A percentile compares a stretch with the other conserved stretches of the same genome.
Evolutionary conservation across 2,113 vertebrate genomes (phyloP).

Genomic region (Cephalopholis sonnerati): DNA sequence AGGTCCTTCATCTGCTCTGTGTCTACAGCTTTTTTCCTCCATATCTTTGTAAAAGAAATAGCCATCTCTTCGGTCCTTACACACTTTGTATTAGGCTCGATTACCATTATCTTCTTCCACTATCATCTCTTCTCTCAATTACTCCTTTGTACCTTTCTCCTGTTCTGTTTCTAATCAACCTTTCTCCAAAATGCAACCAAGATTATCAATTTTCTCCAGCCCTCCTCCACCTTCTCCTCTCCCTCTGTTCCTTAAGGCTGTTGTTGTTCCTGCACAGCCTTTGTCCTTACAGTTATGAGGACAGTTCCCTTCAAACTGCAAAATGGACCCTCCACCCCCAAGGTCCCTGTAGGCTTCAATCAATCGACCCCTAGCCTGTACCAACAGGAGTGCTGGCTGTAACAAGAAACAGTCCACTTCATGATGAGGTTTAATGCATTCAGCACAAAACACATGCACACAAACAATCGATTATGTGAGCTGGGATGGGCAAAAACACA

Average conservation of each 20-base stretch:
- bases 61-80: neutral
- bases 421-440: slow-evolving; percentile 66
- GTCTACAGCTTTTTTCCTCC: neutral
- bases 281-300: neutral
- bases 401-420: slow-evolving; percentile 54
- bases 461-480: slow-evolving; percentile 42
- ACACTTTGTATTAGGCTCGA: slow-evolving; percentile 28
- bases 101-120: slow-evolving; percentile 14
- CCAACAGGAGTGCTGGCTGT: slow-evolving; percentile 42
- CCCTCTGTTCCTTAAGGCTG: neutral
- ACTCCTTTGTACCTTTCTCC: neutral
- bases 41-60: neutral
- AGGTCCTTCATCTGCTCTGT: slow-evolving; percentile 1
- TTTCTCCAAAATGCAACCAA: slow-evolving; percentile 20
- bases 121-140: neutral
- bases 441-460: slow-evolving; percentile 26
- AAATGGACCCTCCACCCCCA: slow-evolving; percentile 14
- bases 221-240: slow-evolving; percentile 2
- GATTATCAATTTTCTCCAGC: slow-evolving; percentile 7
- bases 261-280: neutral
- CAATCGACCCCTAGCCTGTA: slow-evolving; percentile 48
- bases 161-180: neutral
- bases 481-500: slow-evolving; percentile 13
- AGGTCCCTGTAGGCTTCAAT: slow-evolving; percentile 27
- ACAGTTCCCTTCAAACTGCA: slow-evolving; percentile 11